A percentile compares a stretch with the other conserved stretches of the same genome.
These are phyloP conservation scores for Chalcosyrphus nemorum DNA, from an alignment of 2,888 invertebrate genomes.

Conservation along the genomic window DNA sequence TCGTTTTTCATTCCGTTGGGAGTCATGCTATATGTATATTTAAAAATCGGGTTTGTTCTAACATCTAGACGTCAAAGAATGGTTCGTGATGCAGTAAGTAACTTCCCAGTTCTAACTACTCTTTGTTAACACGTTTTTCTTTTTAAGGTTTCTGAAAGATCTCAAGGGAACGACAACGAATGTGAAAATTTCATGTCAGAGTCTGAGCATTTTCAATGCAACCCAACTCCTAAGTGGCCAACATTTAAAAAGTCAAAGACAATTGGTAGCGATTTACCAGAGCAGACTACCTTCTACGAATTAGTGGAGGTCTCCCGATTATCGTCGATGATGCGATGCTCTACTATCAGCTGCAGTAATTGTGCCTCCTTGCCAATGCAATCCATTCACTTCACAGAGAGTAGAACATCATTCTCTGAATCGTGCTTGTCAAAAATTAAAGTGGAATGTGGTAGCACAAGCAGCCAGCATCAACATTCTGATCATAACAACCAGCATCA, in stretches of 20 bases:
- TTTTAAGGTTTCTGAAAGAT: conserved; percentile 79
- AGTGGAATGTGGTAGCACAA: conserved; percentile 42
- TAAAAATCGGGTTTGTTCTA: conserved; percentile 92
- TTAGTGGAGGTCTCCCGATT: conserved; percentile 79
- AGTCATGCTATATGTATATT: conserved; percentile 98
- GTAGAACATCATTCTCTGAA: conserved; percentile 77
- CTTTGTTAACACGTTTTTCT: neutral
- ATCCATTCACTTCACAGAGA: conserved; percentile 77
- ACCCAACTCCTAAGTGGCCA: conserved; percentile 74
- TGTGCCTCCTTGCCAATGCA: conserved; percentile 74
- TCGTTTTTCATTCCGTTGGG: conserved; percentile 97
- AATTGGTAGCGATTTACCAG: neutral
- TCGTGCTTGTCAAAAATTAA: conserved; percentile 75
- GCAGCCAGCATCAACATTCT: conserved; percentile 57
- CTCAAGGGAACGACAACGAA: conserved; percentile 79
- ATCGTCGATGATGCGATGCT: conserved; percentile 78
- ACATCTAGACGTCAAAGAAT: conserved; percentile 90
- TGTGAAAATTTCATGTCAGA: conserved; percentile 79
- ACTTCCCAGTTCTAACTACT: neutral
- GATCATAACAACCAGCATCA: conserved; percentile 48
- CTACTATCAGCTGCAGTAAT: conserved; percentile 78
- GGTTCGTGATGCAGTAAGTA: conserved; percentile 84
- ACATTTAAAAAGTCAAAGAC: conserved; percentile 73
- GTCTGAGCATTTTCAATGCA: conserved; percentile 79
- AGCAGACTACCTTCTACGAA: conserved; percentile 80